Conservation (phyloP, 2,888 invertebrate genomes). For the Drosophila parthenogenetica region DNA sequence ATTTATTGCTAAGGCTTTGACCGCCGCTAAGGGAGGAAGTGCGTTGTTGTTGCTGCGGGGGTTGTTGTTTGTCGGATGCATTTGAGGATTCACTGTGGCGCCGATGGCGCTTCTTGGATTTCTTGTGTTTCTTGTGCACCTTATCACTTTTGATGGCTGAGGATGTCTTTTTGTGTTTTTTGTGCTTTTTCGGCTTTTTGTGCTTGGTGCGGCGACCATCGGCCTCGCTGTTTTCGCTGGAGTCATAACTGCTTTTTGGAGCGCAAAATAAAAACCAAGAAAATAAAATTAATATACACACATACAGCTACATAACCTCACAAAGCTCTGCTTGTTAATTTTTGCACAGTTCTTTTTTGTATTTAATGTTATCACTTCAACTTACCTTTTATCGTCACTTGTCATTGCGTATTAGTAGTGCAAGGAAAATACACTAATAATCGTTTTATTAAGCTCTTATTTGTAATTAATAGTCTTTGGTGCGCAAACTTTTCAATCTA, state of each 20-base stretch:
- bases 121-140: conserved; percentile 85
- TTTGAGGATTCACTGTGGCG: conserved; percentile 84
- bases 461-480: conserved; percentile 27
- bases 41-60: conserved; percentile 65
- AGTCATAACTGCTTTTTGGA: conserved; percentile 70
- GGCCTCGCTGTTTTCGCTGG: conserved; percentile 70
- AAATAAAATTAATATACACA: conserved; percentile 36
- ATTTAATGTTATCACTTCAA: neutral
- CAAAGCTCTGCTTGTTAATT: conserved; percentile 32
- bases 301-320: conserved; percentile 50
- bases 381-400: conserved; percentile 58
- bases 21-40: conserved; percentile 31
- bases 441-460: conserved; percentile 4
- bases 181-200: conserved; percentile 87
- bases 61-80: conserved; percentile 72
- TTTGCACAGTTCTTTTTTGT: neutral
- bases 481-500: conserved; percentile 23
- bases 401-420: conserved; percentile 36
- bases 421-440: conserved; percentile 11
- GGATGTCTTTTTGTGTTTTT: conserved; percentile 88
- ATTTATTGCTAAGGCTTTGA: conserved; percentile 80
- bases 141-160: conserved; percentile 85
- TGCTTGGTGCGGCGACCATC: conserved; percentile 78
- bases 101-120: conserved; percentile 86
- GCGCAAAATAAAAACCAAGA: conserved; percentile 17